Evolutionary conservation across 1,140 invertebrate genomes (phyloP).

Genomic region (Parasteatoda tepidariorum): DNA sequence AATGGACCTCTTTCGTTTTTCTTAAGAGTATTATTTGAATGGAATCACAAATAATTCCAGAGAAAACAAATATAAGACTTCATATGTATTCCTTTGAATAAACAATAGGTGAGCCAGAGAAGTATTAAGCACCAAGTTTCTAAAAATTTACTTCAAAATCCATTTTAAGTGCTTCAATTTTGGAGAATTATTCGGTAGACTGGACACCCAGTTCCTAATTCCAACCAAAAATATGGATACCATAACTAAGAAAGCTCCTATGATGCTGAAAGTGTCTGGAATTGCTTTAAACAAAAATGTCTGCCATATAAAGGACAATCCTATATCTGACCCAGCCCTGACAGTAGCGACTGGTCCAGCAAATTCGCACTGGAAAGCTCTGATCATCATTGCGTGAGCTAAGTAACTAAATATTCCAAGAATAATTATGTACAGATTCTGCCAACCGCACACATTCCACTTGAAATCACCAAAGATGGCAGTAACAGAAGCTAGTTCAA

Average conservation of each 20-base stretch:
- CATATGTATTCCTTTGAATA: constrained; percentile 66
- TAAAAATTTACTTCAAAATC: too few relatives aligned
- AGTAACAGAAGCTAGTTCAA: constrained; percentile 82
- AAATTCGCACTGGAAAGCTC: constrained; percentile 87
- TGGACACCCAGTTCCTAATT: constrained; percentile 83
- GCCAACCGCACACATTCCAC: constrained; percentile 81
- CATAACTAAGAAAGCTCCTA: constrained; percentile 84
- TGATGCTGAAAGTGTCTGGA: constrained; percentile 82
- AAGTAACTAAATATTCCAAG: constrained; percentile 87
- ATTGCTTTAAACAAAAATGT: constrained; percentile 81
- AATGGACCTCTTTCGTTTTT: constrained; percentile 86
- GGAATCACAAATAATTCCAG: constrained; percentile 87
- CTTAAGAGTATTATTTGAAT: constrained; percentile 87
- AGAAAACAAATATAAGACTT: constrained; percentile 85
- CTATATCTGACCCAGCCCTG: constrained; percentile 84
- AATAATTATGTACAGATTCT: constrained; percentile 81
- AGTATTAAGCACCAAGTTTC: too few relatives aligned
- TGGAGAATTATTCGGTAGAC: constrained; percentile 66
- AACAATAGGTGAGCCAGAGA: constrained; percentile 36
- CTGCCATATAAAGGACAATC: constrained; percentile 93
- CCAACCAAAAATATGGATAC: constrained; percentile 86
- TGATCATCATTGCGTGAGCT: constrained; percentile 86
- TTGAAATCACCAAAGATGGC: constrained; percentile 81
- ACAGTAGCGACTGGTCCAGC: constrained; percentile 90
- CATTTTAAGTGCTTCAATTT: constrained; percentile 54